Percentiles rank a stretch among this genome's conserved stretches.
Evolutionary conservation across 1,140 invertebrate genomes (phyloP).

Genomic region (Penaeus vannamei): DNA sequence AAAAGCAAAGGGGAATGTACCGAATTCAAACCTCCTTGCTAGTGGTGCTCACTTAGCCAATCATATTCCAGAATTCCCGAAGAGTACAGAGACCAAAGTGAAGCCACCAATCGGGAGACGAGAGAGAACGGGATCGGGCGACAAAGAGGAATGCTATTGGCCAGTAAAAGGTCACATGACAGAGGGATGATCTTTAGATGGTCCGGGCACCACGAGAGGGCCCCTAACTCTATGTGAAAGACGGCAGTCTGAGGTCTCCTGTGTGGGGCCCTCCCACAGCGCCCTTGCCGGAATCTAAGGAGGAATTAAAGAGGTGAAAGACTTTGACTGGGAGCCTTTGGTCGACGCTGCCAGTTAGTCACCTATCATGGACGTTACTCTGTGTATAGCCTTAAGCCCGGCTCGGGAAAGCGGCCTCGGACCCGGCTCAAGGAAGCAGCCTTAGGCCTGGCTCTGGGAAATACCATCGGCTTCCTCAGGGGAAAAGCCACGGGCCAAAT

Average conservation of each 20-base stretch:
- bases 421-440: constrained; percentile 8
- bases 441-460: too few species aligned
- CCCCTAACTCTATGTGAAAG: constrained; percentile 37
- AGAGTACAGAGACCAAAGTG: constrained; percentile 63
- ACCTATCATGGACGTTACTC: constrained; percentile 64
- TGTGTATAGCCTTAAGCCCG: constrained; percentile 61
- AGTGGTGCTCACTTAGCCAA: constrained; percentile 64
- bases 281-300: constrained; percentile 5
- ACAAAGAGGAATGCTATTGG: constrained; percentile 59
- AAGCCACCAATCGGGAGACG: constrained; percentile 62
- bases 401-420: constrained; percentile 37
- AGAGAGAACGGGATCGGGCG: constrained; percentile 60
- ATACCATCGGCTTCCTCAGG: too few species aligned
- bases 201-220: constrained; percentile 29
- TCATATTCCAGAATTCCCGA: constrained; percentile 55
- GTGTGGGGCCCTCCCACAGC: constrained; percentile 27
- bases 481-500: too few species aligned
- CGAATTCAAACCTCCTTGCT: constrained; percentile 60
- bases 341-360: constrained; percentile 64
- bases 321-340: constrained; percentile 63
- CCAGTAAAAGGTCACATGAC: constrained; percentile 13
- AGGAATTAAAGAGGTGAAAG: constrained; percentile 49
- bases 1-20: constrained; percentile 64
- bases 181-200: neutral
- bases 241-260: constrained; percentile 48